These are phyloP conservation scores for Archaeoteleia sp. DNA, from an alignment of 2,888 invertebrate genomes.

Conservation along the genomic window DNA sequence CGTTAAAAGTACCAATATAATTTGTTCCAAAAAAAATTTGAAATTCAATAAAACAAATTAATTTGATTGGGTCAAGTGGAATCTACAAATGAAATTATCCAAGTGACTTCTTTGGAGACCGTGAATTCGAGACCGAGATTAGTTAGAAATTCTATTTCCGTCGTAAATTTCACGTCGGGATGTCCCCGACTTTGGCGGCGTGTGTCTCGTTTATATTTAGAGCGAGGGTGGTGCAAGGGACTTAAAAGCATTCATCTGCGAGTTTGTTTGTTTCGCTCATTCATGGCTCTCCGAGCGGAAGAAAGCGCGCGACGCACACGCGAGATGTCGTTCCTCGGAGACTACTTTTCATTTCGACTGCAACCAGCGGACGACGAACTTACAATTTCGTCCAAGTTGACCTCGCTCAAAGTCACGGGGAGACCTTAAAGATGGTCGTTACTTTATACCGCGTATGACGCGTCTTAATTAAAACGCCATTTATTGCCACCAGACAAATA, in stretches of 20 bases:
- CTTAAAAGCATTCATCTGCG: slow-evolving; percentile 41
- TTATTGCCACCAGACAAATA: neutral
- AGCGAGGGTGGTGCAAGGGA: slow-evolving; percentile 45
- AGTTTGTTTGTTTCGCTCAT: slow-evolving; percentile 50
- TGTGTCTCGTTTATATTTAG: slow-evolving; percentile 49
- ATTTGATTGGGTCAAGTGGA: neutral
- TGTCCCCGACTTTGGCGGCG: slow-evolving; percentile 37
- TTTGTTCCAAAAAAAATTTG: no score
- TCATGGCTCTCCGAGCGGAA: slow-evolving; percentile 48
- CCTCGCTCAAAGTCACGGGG: slow-evolving; percentile 25
- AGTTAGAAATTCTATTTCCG: slow-evolving; percentile 40
- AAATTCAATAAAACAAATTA: no score
- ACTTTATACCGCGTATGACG: neutral
- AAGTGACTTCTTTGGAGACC: slow-evolving; percentile 28
- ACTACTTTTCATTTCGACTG: slow-evolving; percentile 42
- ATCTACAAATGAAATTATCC: slow-evolving; percentile 32
- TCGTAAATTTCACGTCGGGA: slow-evolving; percentile 40
- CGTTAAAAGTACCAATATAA: no score
- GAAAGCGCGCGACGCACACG: slow-evolving; percentile 52
- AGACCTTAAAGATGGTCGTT: neutral
- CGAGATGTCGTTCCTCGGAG: slow-evolving; percentile 23
- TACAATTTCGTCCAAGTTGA: slow-evolving; percentile 22
- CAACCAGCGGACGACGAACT: slow-evolving; percentile 42
- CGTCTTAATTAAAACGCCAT: neutral
- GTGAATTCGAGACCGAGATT: slow-evolving; percentile 31